These are phyloP conservation scores for Silurus meridionalis DNA, from an alignment of 2,113 vertebrate species.

Conservation along the genomic window DNA sequence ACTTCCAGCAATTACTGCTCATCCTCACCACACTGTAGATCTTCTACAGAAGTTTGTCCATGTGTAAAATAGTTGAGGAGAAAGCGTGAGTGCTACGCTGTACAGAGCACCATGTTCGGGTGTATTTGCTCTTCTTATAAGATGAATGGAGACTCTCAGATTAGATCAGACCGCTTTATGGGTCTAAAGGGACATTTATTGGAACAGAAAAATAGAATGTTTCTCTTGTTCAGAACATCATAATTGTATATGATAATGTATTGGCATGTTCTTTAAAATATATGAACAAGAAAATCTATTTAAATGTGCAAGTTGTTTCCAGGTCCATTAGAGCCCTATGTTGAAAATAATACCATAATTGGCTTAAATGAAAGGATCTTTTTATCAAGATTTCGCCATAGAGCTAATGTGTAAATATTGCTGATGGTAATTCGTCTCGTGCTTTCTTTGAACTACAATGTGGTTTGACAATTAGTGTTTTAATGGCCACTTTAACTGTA, in stretches of 20 bases:
- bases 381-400: slow-evolving; percentile 47
- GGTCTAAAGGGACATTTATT: slow-evolving; percentile 64
- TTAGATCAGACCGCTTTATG: slow-evolving; percentile 62
- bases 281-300: slow-evolving; percentile 52
- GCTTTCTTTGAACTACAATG: slow-evolving; percentile 27
- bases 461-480: slow-evolving; percentile 24
- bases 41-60: slow-evolving; percentile 56
- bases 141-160: slow-evolving; percentile 65
- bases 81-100: slow-evolving; percentile 11
- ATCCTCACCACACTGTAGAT: slow-evolving; percentile 25
- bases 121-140: slow-evolving; percentile 61
- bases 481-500: slow-evolving; percentile 19
- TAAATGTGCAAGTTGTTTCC: slow-evolving; percentile 54
- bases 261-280: slow-evolving; percentile 62
- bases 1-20: slow-evolving; percentile 47
- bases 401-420: slow-evolving; percentile 21
- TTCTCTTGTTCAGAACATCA: slow-evolving; percentile 61
- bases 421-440: slow-evolving; percentile 35
- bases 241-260: slow-evolving; percentile 60
- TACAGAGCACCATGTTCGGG: slow-evolving; percentile 46
- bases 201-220: slow-evolving; percentile 62
- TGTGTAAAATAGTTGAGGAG: slow-evolving; percentile 34
- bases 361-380: slow-evolving; percentile 52
- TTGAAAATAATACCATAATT: slow-evolving; percentile 65
- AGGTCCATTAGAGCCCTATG: slow-evolving; percentile 48